Percentiles rank a stretch among this genome's conserved stretches.
phyloP scores from a whole-genome alignment of 1,140 invertebrate species.

The Danaus plexippus region DNA sequence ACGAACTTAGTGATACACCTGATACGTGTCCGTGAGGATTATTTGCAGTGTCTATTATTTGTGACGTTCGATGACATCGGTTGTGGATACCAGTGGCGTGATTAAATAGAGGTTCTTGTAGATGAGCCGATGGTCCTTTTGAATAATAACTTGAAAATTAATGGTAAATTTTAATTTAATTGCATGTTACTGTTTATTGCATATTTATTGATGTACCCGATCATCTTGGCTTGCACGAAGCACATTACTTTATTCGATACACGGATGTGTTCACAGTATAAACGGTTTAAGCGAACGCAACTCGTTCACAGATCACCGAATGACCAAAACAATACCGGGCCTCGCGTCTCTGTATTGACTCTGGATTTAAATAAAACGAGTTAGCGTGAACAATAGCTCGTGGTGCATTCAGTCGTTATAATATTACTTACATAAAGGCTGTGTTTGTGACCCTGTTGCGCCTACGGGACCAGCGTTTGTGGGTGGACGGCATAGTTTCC shows the following conservation, averaged over 20 bases:
- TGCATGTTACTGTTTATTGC: slow-evolving; percentile 37
- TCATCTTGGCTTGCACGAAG: slow-evolving; percentile 65
- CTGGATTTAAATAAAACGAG: slow-evolving; percentile 55
- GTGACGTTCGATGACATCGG: slow-evolving; percentile 49
- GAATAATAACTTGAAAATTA: slow-evolving; percentile 70
- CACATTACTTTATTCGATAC: slow-evolving; percentile 23
- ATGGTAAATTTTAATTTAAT: slow-evolving; percentile 56
- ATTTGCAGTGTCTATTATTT: slow-evolving; percentile 40
- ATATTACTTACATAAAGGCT: slow-evolving; percentile 53
- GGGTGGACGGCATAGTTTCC: slow-evolving; percentile 70
- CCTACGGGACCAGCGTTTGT: slow-evolving; percentile 67
- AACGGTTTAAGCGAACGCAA: slow-evolving; percentile 32
- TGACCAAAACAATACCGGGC: slow-evolving; percentile 59
- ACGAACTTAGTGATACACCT: slow-evolving; percentile 45
- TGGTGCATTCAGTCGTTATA: slow-evolving; percentile 46
- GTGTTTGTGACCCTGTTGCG: slow-evolving; percentile 68
- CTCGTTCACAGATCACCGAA: slow-evolving; percentile 50
- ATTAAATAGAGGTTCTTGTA: slow-evolving; percentile 36
- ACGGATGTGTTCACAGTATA: slow-evolving; percentile 13
- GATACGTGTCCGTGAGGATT: slow-evolving; percentile 33
- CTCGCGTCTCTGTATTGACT: slow-evolving; percentile 59
- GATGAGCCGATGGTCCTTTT: slow-evolving; percentile 63
- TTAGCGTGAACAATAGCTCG: slow-evolving; percentile 59
- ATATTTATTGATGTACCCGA: slow-evolving; percentile 45
- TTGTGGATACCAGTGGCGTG: slow-evolving; percentile 48